Evolutionary conservation across 2,113 vertebrate species (phyloP).

Genomic region (Alaudala cheleensis): DNA sequence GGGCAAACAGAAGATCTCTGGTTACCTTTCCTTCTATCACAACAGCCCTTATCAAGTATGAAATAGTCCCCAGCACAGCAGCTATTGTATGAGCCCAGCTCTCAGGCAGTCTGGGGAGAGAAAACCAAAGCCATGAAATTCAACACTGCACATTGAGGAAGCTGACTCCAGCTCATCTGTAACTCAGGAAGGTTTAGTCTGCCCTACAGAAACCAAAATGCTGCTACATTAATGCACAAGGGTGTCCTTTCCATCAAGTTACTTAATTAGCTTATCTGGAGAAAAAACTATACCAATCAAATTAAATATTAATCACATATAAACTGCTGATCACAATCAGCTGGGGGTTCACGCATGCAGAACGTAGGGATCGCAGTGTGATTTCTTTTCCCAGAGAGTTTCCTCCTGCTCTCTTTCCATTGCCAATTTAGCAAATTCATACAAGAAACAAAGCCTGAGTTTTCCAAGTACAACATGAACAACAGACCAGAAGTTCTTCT

Average conservation of each 20-base stretch:
- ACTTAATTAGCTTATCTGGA: constrained; percentile 77
- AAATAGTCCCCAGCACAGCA: neutral
- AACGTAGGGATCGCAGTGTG: constrained; percentile 49
- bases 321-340: constrained; percentile 76
- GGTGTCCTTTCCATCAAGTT: constrained; percentile 55
- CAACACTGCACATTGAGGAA: neutral
- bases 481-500: constrained; percentile 67
- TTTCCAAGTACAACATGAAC: constrained; percentile 68
- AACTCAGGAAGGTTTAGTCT: constrained; percentile 23
- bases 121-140: neutral
- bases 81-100: neutral
- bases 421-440: constrained; percentile 72
- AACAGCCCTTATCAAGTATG: neutral
- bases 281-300: constrained; percentile 75
- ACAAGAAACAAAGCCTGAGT: constrained; percentile 66
- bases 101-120: neutral
- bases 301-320: constrained; percentile 80
- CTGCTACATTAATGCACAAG: constrained; percentile 48
- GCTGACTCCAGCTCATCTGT: neutral
- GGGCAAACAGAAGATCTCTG: neutral
- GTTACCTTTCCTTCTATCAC: neutral
- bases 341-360: constrained; percentile 48
- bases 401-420: constrained; percentile 54
- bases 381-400: constrained; percentile 54
- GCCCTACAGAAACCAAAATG: constrained; percentile 50